Base-by-base conservation (phyloP, 2,888 invertebrate species). In the Erpobdella octoculata region DNA sequence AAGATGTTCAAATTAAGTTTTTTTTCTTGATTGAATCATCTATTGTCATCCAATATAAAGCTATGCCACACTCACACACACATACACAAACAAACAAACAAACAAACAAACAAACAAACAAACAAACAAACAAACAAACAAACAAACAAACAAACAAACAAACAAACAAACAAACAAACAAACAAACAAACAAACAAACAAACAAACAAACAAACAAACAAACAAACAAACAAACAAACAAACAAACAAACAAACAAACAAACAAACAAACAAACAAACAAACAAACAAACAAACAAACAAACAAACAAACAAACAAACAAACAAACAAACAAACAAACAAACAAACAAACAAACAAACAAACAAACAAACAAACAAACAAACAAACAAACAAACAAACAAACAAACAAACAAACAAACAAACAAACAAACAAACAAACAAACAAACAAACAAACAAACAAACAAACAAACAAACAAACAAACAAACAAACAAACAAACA, bases 281-380 rank as follows among this genome's bases (percentile, higher is more conserved):
- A 15, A 41, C 46, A 41, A 15, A 41, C 46, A 41, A 15, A 41
- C 46, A 41, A 15, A 41, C 46, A 41, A 15, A 41, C 46, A 41
- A 15, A 41, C 46, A 41, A 15, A 41, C 46, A 41, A 15, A 41
- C 46, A 41, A 15, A 41, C 46, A 41, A 15, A 41, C 46, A 41
- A 15, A 41, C 46, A 41, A 15, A 41, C 46, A 41, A 15, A 41
- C 46, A 41, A 15, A 41, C 46, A 41, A 15, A 41, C 46, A 41
- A 15, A 41, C 46, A 41, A 15, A 41, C 46, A 41, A 15, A 41
- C 46, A 41, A 15, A 41, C 46, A 41, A 15, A 41, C 46, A 41
- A 41, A 41, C 46, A 41, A 41, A 41, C 46, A 41, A 41, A 41
- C 46, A 41, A 41, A 41, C 46, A 41, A 41, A 41, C 46, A 41